Base-by-base conservation (phyloP, 2,888 invertebrate genomes). In the Temnothorax unifasciatus region DNA sequence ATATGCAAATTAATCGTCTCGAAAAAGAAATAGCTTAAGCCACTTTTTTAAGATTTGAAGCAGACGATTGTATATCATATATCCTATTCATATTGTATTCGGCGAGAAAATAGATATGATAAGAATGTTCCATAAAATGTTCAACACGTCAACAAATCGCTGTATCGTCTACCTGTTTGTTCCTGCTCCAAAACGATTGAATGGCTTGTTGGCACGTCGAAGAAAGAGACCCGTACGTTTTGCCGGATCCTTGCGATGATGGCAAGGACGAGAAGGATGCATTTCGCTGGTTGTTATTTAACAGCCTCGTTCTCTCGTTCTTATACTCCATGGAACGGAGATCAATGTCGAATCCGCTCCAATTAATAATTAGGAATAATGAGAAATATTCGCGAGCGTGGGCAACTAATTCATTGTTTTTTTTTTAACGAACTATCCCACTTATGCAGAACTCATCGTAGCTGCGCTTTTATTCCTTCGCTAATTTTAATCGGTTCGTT, bases 111-210 rank as follows among this genome's bases (percentile, higher is more conserved):
- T 25, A 38, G 6, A 25, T 11, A 21, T 3, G 34, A 47, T 15
- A 9, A 59, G 41, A 52, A 66, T 13, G 9, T 54, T 29, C 1
- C 5, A 15, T 15, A 4, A 52, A 44, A 44, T 25, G 15, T 4
- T 11, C 0, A 77, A 44, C 15, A 6, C 34, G 15, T 52, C n/a
- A n/a, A 47, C 6, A 59, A 59, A 71, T 13, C 25, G 9, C 29
- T 29, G 15, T 50, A 47, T 25, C 44, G 18, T 59, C 69, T 93
- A 94, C 94, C 94, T 94, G 92, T 85, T 89, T 93, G 82, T 92
- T 93, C 82, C 91, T 90, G 82, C 90, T 93, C 94, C 94, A 94
- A 64, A 94, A 86, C 6, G 93, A 92, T 52, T 91, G 93, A 47
- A 94, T 88, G 47, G 87, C 90, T 82, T 92, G 92, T 64, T 92